Evolutionary conservation across 2,113 vertebrate species (phyloP), one percentile per base, ranked within the genome.

Genomic region (Nibea albiflora): DNA sequence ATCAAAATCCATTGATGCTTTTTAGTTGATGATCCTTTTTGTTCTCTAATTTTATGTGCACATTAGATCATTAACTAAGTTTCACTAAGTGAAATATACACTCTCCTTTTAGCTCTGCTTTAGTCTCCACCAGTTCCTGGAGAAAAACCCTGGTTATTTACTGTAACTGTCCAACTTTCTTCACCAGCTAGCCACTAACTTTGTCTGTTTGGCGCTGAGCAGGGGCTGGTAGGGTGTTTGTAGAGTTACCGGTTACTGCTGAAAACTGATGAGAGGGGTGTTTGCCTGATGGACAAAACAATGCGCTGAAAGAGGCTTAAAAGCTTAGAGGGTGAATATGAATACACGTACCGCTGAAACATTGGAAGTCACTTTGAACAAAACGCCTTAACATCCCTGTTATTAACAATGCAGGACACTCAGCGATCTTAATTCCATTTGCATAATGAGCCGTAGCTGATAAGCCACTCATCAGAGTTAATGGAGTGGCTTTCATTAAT

Each of bases 401-500:
- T 93, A 93, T 94, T 93, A 93, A 94, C 73, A 85, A 89, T 76
- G 53, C 84, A 76, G 87, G 72, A 90, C 62, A 87, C 89, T 85
- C 86, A 78, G 92, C 89, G 54, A 91, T 92, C 93, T 93, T 93
- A 94, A 94, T 93, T 65, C 70, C 92, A 95, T 96, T 95, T 95
- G 94, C 94, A 95, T 95, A 95, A 95, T 94, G 93, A 94, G 90
- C 83, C 82, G 76, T 87, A 87, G 89, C 93, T 92, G 93, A 95
- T 95, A 94, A 94, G 92, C 92, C 89, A 85, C 94, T 90, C 92
- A 95, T 95, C 94, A 93, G 82, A 89, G 92, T 92, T 95, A 95
- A 96, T 95, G 92, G 93, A 93, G 93, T 89, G 85, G 83, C 90
- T 93, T 95, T 94, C 93, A 95, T 95, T 95, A 95, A 95, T 94